phyloP scores from a whole-genome alignment of 2,888 invertebrate genomes.

The Bimastos eiseni region DNA sequence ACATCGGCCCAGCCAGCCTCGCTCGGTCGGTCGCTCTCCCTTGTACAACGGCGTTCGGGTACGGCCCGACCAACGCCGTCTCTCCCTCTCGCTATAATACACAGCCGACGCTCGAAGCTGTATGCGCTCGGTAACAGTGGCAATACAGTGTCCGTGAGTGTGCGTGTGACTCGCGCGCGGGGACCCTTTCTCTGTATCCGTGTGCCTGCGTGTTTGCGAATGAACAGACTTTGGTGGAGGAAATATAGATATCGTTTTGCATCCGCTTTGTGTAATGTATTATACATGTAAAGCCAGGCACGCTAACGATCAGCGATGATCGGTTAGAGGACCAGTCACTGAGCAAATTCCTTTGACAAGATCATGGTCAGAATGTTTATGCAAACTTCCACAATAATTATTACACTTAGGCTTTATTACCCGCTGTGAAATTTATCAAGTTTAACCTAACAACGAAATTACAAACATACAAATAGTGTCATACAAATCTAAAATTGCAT shows the following conservation, averaged over 20 bases:
- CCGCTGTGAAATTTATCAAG: too few species aligned
- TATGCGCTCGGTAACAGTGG: constrained; percentile 9
- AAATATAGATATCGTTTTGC: constrained; percentile 24
- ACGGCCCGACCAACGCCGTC: constrained; percentile 10
- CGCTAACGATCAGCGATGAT: background rate
- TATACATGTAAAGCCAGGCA: background rate
- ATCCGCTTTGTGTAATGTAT: constrained; percentile 18
- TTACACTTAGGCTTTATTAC: too few species aligned
- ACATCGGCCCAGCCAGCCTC: constrained; percentile 20
- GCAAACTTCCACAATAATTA: background rate
- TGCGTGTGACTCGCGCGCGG: constrained; percentile 10
- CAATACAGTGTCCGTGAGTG: constrained; percentile 17
- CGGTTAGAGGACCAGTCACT: background rate
- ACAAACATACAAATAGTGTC: too few species aligned
- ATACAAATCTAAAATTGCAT: too few species aligned
- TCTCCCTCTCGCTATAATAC: constrained; percentile 22
- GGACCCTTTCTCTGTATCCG: constrained; percentile 18
- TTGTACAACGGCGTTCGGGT: constrained; percentile 9
- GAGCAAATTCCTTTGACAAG: background rate
- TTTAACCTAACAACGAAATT: too few species aligned
- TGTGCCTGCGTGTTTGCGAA: constrained; percentile 28
- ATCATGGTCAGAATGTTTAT: background rate
- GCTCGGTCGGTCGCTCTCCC: background rate
- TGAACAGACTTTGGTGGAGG: background rate
- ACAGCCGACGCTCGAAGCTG: constrained; percentile 18